Conservation (phyloP, 2,797 vertebrate species). For the Danio albolineatus region DNA sequence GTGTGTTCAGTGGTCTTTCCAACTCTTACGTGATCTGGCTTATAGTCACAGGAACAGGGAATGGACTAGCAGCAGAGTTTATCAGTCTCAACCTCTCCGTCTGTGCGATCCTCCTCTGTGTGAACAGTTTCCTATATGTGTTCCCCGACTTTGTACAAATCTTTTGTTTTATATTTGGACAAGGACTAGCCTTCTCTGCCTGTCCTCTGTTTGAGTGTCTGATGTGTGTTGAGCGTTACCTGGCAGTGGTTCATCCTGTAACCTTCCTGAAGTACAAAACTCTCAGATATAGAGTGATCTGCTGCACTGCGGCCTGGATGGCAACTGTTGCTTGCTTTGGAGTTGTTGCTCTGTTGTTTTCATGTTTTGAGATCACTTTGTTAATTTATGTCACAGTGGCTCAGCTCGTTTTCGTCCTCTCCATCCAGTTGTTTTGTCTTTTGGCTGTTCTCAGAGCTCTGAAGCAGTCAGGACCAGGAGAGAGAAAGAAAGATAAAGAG, state of each 20-base stretch:
- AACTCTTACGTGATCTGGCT: conserved; percentile 28
- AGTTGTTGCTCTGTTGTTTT: neutral
- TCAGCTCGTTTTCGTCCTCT: neutral
- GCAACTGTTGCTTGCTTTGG: neutral
- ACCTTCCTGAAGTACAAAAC: conserved; percentile 26
- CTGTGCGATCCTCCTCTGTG: neutral
- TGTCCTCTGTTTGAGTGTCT: conserved; percentile 42
- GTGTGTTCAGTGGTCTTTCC: no score
- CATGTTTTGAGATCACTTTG: no score
- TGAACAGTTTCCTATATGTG: neutral
- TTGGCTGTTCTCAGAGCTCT: conserved; percentile 36
- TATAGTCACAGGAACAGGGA: conserved; percentile 19
- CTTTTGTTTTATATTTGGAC: neutral
- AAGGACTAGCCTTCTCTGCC: neutral
- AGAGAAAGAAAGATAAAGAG: conserved; percentile 1
- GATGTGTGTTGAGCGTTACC: conserved; percentile 52
- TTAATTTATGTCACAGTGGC: neutral
- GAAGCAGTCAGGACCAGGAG: conserved; percentile 3
- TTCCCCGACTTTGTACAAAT: no score
- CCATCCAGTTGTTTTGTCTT: conserved; percentile 9
- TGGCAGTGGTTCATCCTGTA: conserved; percentile 50
- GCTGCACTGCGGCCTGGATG: conserved; percentile 31
- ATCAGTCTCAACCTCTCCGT: neutral
- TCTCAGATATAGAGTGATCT: conserved; percentile 3
- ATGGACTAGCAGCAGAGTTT: conserved; percentile 21